Base-by-base conservation (phyloP, 1,140 invertebrate species). In the Drosophila fuyamai region DNA sequence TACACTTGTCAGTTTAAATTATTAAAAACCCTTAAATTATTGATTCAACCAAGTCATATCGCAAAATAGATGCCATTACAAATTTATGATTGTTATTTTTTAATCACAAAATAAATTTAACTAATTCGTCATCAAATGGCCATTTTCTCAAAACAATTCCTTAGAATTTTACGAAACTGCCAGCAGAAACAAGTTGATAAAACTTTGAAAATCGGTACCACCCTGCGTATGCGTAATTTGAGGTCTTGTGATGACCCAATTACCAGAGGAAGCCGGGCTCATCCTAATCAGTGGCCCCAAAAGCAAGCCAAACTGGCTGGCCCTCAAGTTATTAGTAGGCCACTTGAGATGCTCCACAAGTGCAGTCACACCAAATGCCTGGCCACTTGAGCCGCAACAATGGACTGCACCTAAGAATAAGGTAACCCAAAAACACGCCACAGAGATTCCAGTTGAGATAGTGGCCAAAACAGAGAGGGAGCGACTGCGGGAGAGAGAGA, bases 301-400 rank as follows among this genome's bases (percentile, higher is more conserved):
- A 56, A 61, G 66, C 44, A 57, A 57, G 55, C 38, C 53, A 73
- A 44, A 51, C 32, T 29, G 59, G 29, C 47, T 48, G 50, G 60
- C 79, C 60, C 81, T 90, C 66, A 66, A 81, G 85, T 65, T 83
- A 79, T 83, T 83, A 83, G 81, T 79, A 76, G 75, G 81, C 80
- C 76, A 83, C 81, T 83, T 58, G 66, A 81, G 77, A 84, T 73
- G 70, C 84, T 84, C 70, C 59, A 79, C 80, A 89, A 89, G 79
- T 88, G 84, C 84, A 88, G 59, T 70, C 48, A 41, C 60, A 61
- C 56, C 53, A 65, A 51, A 65, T 56, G 56, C 59, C 53, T 74
- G 68, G 70, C 72, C 72, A 77, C 75, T 77, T 47, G 63, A 57
- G 57, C 36, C 43, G 23, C 74, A 77, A 78, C 75, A 78, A 78